Evolutionary conservation across 2,797 vertebrate genomes (phyloP).

Genomic region (Leptatherina wallacei): DNA sequence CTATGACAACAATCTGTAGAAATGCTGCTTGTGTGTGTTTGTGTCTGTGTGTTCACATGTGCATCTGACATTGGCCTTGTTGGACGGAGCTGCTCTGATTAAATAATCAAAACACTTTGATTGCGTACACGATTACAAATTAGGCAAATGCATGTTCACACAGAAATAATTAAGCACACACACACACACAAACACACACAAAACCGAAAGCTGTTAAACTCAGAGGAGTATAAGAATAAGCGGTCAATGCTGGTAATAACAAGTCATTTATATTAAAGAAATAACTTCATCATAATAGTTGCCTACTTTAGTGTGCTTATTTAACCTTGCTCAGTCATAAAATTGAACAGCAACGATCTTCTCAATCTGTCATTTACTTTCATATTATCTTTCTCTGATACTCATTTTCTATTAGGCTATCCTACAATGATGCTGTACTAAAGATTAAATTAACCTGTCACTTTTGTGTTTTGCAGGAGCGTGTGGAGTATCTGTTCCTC

Average conservation of each 20-base stretch:
- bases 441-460: slow-evolving; percentile 29
- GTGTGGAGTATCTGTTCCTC: slow-evolving; percentile 99
- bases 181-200: slow-evolving; percentile 13
- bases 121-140: slow-evolving; percentile 50
- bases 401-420: neutral
- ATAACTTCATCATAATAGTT: slow-evolving; percentile 10
- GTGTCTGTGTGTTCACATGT: slow-evolving; percentile 20
- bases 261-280: slow-evolving; percentile 26
- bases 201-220: neutral
- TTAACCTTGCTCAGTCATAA: neutral
- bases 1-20: slow-evolving; percentile 56
- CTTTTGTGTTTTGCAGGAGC: slow-evolving; percentile 87
- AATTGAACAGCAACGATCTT: neutral
- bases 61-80: slow-evolving; percentile 32
- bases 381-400: slow-evolving; percentile 12
- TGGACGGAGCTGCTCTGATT: slow-evolving; percentile 43
- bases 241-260: slow-evolving; percentile 23
- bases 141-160: slow-evolving; percentile 44
- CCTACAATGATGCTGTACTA: slow-evolving; percentile 1
- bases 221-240: neutral
- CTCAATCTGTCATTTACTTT: slow-evolving; percentile 1
- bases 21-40: slow-evolving; percentile 22
- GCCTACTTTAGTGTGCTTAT: neutral
- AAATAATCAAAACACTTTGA: slow-evolving; percentile 65
- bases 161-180: slow-evolving; percentile 49